Conservation (phyloP, 1,140 invertebrate genomes). For the Sitophilus oryzae region DNA sequence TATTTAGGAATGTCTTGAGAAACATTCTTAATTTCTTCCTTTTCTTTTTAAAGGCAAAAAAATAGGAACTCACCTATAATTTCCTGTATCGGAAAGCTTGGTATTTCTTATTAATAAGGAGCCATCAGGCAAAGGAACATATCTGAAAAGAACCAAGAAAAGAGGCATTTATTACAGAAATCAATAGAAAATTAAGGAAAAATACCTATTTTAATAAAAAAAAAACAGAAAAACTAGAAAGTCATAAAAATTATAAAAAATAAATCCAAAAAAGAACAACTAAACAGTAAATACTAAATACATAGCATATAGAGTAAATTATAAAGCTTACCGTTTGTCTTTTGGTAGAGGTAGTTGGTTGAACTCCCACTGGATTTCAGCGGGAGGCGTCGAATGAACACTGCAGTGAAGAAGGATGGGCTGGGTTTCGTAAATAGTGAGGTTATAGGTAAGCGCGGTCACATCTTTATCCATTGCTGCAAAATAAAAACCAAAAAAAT, state of each 20-base stretch:
- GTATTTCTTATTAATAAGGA: constrained; percentile 38
- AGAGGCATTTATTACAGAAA: background rate
- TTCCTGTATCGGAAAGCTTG: constrained; percentile 34
- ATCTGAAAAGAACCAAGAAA: constrained; percentile 31
- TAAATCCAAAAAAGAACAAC: background rate
- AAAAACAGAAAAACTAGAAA: background rate
- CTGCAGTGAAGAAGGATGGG: constrained; percentile 35
- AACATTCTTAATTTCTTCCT: no score
- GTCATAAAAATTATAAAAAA: background rate
- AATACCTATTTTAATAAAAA: background rate
- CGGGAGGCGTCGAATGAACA: constrained; percentile 36
- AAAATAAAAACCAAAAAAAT: constrained; percentile 18
- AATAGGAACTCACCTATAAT: constrained; percentile 41
- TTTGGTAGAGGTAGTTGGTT: constrained; percentile 27
- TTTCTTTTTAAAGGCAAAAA: no score
- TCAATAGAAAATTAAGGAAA: no score
- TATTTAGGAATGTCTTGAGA: no score
- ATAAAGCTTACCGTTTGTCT: constrained; percentile 21
- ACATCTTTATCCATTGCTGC: constrained; percentile 35
- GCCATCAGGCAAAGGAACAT: constrained; percentile 42
- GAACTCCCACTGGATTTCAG: constrained; percentile 37
- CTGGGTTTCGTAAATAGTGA: constrained; percentile 31
- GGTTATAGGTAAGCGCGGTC: constrained; percentile 21
- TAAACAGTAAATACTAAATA: background rate
- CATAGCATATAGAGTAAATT: background rate